Evolutionary conservation across 2,797 vertebrate genomes (phyloP), one percentile per base, ranked within the genome.

Genomic region (Artibeus lituratus): DNA sequence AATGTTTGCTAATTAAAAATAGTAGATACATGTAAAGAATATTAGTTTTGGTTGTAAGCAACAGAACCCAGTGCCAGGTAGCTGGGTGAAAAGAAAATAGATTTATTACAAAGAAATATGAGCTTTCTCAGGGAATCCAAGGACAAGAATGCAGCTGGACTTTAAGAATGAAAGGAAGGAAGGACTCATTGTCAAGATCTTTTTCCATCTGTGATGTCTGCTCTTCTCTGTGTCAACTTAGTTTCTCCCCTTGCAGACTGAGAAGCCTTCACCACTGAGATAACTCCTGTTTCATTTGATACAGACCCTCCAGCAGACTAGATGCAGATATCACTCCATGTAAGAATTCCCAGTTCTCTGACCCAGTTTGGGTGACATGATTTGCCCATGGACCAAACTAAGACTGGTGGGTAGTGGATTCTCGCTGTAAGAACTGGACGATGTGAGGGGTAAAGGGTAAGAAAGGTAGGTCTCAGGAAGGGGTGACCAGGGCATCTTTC

Each of bases 11-110:
- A 88, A 78, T 87, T 94, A 81, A 96, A 90, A 95, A 91, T 74
- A n/a, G 51, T 59, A 81, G 35, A 24, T 94, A 87, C 49, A 57
- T 59, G 1, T 90, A 72, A 77, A 88, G 94, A 55, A 10, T 90
- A 55, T 90, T 93, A n/a, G 47, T 93, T 96, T 94, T 74, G 70
- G 0, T 94, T 93, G 24, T 93, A 91, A 87, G 82, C 29, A 86
- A 73, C 16, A 62, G 67, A 82, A 95, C 47, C 11, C 9, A 65
- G 47, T 70, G 69, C 85, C 88, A 88, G 88, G 77, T 83, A 69
- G 67, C 37, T 91, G 65, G 9, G n/a, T 7, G 7, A 10, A 44
- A n/a, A 47, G n/a, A 53, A 35, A 8, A 1, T n/a, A 85, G 37
- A 53, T 39, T 90, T 95, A 93, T 35, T 89, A 18, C 10, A 65